phyloP scores from a whole-genome alignment of 2,797 vertebrate genomes.

The Odontamblyopus lacepedii region DNA sequence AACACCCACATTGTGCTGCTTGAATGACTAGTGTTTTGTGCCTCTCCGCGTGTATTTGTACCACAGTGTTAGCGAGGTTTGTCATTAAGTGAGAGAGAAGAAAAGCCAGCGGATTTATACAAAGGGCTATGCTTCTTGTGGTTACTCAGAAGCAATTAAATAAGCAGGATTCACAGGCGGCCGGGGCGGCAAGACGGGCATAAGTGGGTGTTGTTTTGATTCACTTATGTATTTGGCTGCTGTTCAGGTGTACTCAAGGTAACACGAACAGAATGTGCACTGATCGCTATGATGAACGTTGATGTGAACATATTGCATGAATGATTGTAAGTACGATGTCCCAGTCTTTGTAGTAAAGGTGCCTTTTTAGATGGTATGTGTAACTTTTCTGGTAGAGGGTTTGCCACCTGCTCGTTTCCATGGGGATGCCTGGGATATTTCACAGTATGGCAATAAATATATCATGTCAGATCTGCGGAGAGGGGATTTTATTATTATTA shows the following conservation, averaged over 20 bases:
- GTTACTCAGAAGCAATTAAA: conserved; percentile 51
- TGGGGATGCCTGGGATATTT: no score
- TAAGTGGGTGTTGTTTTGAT: conserved; percentile 47
- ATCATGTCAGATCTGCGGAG: no score
- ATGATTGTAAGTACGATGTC: background rate
- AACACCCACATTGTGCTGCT: conserved; percentile 61
- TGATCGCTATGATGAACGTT: conserved; percentile 11
- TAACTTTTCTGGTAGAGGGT: no score
- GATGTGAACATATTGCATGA: background rate
- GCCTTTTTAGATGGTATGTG: background rate
- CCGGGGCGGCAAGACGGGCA: conserved; percentile 25
- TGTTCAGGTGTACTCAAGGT: conserved; percentile 10
- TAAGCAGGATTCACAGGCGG: conserved; percentile 27
- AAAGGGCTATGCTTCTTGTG: conserved; percentile 36
- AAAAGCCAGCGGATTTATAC: conserved; percentile 36
- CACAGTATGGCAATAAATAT: no score
- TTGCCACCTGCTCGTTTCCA: no score
- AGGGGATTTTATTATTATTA: no score
- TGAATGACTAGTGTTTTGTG: conserved; percentile 58
- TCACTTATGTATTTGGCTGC: conserved; percentile 34
- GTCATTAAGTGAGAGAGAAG: conserved; percentile 46
- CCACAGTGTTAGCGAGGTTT: conserved; percentile 48
- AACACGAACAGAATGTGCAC: background rate
- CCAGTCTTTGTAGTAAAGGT: background rate
- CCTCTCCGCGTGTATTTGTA: conserved; percentile 49